Base-by-base conservation (phyloP, 2,797 vertebrate genomes). In the Crax fasciolata region DNA sequence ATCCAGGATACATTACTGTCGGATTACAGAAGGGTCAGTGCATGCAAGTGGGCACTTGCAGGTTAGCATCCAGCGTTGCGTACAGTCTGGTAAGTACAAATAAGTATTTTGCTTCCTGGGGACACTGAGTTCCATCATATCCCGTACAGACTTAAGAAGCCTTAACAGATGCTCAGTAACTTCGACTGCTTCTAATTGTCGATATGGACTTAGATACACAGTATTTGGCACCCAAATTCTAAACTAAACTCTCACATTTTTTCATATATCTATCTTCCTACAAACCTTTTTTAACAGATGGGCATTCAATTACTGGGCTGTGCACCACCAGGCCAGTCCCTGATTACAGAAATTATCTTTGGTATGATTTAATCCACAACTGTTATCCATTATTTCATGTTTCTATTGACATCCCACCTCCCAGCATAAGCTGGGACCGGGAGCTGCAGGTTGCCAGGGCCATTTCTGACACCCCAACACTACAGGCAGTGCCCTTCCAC, bases 271-370 rank as follows among this genome's bases (percentile, higher is more conserved):
- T 76, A 46, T 71, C 57, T 78, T 87, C 63, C 41, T 74, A 94
- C 86, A 43, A 62, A 25, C 32, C 68, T 54, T 61, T 54, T 84
- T 86, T 62, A 91, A 76, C 8, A 49, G n/a, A 48, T 3, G 27
- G 76, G 12, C 89, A 93, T 89, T 95, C 63, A 76, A 30, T 94
- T 84, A 90, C 68, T 54, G 71, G 23, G 48, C 32, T 94, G 39
- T 71, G 51, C 20, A 18, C n/a, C 55, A 84, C 46, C 35, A 71
- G 74, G 25, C 57, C 51, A 59, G 30, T 52, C 74, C 32, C 4
- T 11, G 46, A 81, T 72, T 91, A 93, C 91, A 78, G 19, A 24
- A 66, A 90, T 86, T 90, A 51, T 70, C 51, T 87, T 82, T 48
- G 59, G 48, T 59, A 27, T 82, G 17, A 91, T 92, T 90, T 91